phyloP scores from a whole-genome alignment of 2,797 vertebrate species.

The Eleutherodactylus coqui region DNA sequence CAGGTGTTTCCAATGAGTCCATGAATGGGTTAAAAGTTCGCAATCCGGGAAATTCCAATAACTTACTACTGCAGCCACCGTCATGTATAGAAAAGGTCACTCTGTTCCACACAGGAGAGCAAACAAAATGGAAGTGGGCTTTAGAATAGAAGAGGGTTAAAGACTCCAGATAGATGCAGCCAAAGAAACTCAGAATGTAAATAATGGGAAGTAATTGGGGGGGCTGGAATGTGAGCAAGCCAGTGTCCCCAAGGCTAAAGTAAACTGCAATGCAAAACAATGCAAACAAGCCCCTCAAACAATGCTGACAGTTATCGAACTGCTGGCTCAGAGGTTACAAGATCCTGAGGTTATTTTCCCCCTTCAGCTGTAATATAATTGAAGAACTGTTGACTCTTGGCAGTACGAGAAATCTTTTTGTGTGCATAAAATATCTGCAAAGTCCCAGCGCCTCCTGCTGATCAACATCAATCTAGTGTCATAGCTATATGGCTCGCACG shows the following conservation, averaged over 20 bases:
- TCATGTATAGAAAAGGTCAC: conserved; percentile 28
- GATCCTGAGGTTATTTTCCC: conserved; percentile 29
- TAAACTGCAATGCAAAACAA: conserved; percentile 58
- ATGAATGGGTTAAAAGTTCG: conserved; percentile 19
- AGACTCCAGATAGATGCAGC: conserved; percentile 37
- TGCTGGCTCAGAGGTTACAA: conserved; percentile 45
- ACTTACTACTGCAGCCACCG: background rate
- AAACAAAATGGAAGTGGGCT: conserved; percentile 38
- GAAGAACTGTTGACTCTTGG: conserved; percentile 56
- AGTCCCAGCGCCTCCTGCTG: conserved; percentile 77
- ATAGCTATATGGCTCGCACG: background rate
- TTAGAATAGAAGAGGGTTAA: conserved; percentile 40
- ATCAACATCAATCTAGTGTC: conserved; percentile 23
- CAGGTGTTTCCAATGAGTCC: background rate
- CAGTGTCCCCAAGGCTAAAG: conserved; percentile 50
- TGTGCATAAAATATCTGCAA: conserved; percentile 56
- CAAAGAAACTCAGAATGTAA: conserved; percentile 40
- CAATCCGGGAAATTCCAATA: conserved; percentile 19
- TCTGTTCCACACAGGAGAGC: conserved; percentile 42
- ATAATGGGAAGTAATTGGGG: conserved; percentile 56
- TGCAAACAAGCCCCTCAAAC: conserved; percentile 59
- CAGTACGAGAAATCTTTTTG: conserved; percentile 32
- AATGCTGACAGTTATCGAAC: conserved; percentile 58
- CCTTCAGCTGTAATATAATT: conserved; percentile 43
- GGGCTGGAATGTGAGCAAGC: conserved; percentile 44